A percentile compares a stretch with the other conserved stretches of the same genome.
These are phyloP conservation scores for Heteromurus nitidus DNA, from an alignment of 2,888 invertebrate genomes.

Conservation along the genomic window DNA sequence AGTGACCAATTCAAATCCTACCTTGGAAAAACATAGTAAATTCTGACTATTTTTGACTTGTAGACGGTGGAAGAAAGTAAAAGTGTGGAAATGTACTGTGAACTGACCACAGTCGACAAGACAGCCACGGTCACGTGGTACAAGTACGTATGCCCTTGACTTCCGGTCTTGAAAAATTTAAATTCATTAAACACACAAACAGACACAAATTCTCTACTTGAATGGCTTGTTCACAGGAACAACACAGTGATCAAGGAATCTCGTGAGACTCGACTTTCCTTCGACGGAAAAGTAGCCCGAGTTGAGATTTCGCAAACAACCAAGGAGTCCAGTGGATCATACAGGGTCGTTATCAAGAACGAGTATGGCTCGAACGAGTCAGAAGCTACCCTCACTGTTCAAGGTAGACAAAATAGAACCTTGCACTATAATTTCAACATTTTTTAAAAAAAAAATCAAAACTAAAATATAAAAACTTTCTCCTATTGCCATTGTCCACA, in stretches of 20 bases:
- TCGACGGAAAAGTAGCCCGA: constrained; percentile 88
- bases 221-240: constrained; percentile 77
- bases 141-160: constrained; percentile 79
- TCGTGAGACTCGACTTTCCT: constrained; percentile 85
- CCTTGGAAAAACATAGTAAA: too few species aligned
- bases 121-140: constrained; percentile 90
- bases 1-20: too few species aligned
- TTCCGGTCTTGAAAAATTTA: too few species aligned
- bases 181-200: neutral
- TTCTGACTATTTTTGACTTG: too few species aligned
- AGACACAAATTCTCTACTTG: neutral
- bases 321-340: constrained; percentile 86
- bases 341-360: constrained; percentile 91
- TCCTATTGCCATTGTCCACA: neutral
- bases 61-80: constrained; percentile 84
- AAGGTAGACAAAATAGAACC: constrained; percentile 77
- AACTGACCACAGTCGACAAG: constrained; percentile 85
- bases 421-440: too few species aligned
- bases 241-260: constrained; percentile 85
- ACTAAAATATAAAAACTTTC: too few species aligned
- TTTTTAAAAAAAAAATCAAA: too few species aligned
- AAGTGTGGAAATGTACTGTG: constrained; percentile 86
- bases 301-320: constrained; percentile 86
- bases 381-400: constrained; percentile 88
- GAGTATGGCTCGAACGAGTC: constrained; percentile 93